Evolutionary conservation across 2,797 vertebrate species (phyloP).

Genomic region (Coreius guichenoti): DNA sequence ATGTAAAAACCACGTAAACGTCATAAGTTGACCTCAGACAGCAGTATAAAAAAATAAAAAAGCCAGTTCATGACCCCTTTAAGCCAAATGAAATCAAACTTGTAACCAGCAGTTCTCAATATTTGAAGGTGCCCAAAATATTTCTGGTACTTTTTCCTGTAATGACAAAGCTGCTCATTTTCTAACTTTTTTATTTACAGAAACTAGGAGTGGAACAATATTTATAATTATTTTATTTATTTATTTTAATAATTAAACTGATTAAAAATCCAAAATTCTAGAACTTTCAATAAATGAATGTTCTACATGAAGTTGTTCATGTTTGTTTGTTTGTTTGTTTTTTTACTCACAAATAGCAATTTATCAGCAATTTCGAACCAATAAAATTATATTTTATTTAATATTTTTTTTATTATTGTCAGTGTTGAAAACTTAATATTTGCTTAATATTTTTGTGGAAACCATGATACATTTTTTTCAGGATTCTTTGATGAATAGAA

Average conservation of each 20-base stretch:
- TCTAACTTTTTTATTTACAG: not conserved
- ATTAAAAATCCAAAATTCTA: not conserved
- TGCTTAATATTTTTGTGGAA: not conserved
- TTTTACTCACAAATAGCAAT: not conserved
- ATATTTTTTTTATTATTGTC: not conserved
- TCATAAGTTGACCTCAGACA: too few relatives aligned
- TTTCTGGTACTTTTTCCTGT: not conserved
- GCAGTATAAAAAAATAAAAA: too few relatives aligned
- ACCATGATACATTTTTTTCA: not conserved
- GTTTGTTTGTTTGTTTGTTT: too few relatives aligned
- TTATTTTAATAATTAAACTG: not conserved
- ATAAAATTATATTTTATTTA: too few relatives aligned
- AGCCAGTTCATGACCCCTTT: too few relatives aligned
- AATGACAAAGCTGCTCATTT: not conserved
- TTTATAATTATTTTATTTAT: not conserved
- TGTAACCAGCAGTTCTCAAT: not conserved
- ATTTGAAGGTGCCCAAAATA: not conserved
- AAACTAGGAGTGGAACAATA: not conserved
- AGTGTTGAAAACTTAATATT: not conserved
- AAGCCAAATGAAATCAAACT: not conserved
- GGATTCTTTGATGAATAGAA: not conserved
- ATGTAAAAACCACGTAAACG: too few relatives aligned
- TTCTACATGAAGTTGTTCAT: not conserved
- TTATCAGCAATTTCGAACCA: not conserved
- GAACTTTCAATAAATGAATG: not conserved